Evolutionary conservation across 2,888 invertebrate genomes (phyloP), one percentile per base, ranked within the genome.

Genomic region (Catonia carolina): DNA sequence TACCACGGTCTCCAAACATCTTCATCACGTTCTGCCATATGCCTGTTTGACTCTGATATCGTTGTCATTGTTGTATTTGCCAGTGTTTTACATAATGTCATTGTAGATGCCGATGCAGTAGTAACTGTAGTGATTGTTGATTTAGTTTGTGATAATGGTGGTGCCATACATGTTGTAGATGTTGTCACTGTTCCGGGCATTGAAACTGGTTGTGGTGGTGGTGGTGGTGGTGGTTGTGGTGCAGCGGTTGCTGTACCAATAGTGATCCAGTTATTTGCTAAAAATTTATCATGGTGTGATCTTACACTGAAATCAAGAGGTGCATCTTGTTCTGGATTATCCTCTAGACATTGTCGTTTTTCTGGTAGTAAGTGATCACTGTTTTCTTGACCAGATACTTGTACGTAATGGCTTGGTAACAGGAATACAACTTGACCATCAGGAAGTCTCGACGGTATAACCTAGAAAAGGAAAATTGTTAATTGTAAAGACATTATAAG

Each of bases 361-460:
- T 45, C 23, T 15, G 33, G 41, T 2, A 51, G 39, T 12, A 35
- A 20, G 22, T 62, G 63, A 53, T 61, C 60, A 56, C 60, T 53
- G 41, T 57, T 51, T 27, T 63, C 60, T 52, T 79, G 79, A 2
- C 77, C 77, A 1, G 79, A 78, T 48, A 80, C 65, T 66, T 81
- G 80, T 8, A 81, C 77, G 68, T 81, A 81, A 68, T 81, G 80
- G 67, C 80, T 79, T 37, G 81, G 81, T 37, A 81, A 70, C 2
- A 81, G 73, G 66, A 81, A 77, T 15, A 81, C 80, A 37, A 80
- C 79, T 64, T 80, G 80, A 2, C 80, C 80, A 64, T 81, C 80
- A 22, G 79, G 79, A 55, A 77, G 71, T 57, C 80, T 73, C 17
- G 78, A 77, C 0, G 78, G 77, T 64, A 78, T 78, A 49, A 77